Evolutionary conservation across 1,140 invertebrate genomes (phyloP), one percentile per base, ranked within the genome.

Genomic region (Ostrea edulis): DNA sequence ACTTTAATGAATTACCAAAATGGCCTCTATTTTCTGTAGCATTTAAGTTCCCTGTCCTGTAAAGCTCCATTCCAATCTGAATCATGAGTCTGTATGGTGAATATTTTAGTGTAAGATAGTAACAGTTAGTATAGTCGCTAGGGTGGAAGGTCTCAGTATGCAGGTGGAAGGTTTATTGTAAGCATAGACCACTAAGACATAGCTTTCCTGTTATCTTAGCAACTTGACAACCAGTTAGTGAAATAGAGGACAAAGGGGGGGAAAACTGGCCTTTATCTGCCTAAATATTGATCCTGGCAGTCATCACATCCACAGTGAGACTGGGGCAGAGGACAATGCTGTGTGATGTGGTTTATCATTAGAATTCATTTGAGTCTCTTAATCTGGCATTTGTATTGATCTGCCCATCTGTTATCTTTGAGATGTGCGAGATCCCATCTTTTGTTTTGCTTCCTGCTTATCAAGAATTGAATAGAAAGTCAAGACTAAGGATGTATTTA

Each of bases 121-220:
- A 44, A 44, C 35, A 44, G 5, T 44, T 44, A 77, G 68, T 14
- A 35, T 25, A 35, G 68, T 35, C 35, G 25, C 68, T 25, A 35
- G 14, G 68, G 4, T 77, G 68, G 29, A 20, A 62, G n/a, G 58
- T n/a, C 58, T 62, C 35, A 1, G 5, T 77, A 25, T 29, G 8
- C 68, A 77, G 68, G 68, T 77, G 68, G 12, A 77, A 77, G 68
- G 25, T 77, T 77, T 77, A 29, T 25, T 35, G 14, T 25, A 77
- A n/a, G 68, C 68, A 29, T 35, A 29, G 12, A 71, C 22, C 2
- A 12, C 9, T 77, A 4, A 35, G 29, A 25, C 29, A 14, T 77
- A 77, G 68, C 14, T 77, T 77, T 77, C 7, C 68, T 77, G 11
- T 77, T 77, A 77, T 77, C 68, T 77, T 77, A 11, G 68, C 25